Percentiles rank a stretch among this genome's conserved stretches.
Conservation (phyloP, 2,113 vertebrate species). For the Leucoraja erinaceus region DNA sequence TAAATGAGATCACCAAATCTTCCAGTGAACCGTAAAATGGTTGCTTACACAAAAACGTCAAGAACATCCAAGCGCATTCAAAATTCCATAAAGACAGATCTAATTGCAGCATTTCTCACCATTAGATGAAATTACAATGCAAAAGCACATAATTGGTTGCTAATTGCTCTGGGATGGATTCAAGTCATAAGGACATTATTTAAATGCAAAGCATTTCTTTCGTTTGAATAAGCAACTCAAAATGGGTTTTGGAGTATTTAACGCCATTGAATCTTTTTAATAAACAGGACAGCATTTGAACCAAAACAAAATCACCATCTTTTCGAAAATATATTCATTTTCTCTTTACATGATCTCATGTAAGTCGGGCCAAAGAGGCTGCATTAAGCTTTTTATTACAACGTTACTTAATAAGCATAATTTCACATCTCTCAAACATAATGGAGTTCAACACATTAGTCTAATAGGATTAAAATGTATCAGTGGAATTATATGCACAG, state of each 20-base stretch:
- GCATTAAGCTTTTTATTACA: conserved; percentile 22
- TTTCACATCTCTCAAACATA: conserved; percentile 30
- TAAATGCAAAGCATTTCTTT: neutral
- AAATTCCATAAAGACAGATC: neutral
- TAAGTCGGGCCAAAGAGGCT: neutral
- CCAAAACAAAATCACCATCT: neutral
- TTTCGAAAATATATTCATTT: neutral
- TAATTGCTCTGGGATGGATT: neutral
- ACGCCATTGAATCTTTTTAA: neutral
- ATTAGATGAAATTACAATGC: neutral
- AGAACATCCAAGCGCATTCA: neutral
- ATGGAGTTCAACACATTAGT: conserved; percentile 25
- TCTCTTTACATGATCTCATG: neutral
- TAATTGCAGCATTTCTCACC: neutral
- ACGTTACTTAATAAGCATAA: neutral
- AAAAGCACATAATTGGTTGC: neutral
- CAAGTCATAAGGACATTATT: neutral
- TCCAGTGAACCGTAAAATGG: neutral
- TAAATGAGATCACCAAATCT: neutral
- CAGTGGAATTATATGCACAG: conserved; percentile 21
- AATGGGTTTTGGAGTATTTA: neutral
- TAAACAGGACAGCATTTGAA: neutral
- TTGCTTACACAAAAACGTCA: neutral
- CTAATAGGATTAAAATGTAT: conserved; percentile 35
- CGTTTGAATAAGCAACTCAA: neutral